Conservation (phyloP, 1,140 invertebrate genomes). For the Lepidurus arcticus region DNA sequence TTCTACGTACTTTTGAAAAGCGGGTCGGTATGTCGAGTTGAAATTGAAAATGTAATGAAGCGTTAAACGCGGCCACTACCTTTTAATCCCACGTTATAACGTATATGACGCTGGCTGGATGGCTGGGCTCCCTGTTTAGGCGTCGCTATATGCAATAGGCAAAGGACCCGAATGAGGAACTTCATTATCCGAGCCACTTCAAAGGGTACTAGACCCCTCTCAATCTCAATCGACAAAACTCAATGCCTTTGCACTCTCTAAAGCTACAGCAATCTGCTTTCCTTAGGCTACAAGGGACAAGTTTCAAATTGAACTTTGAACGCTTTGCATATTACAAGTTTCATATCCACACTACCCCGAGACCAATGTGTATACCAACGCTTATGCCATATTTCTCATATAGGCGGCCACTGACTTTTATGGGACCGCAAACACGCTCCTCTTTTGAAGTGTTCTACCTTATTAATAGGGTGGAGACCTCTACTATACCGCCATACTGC, state of each 20-base stretch:
- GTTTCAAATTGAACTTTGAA: background rate
- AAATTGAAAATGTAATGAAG: slow-evolving; percentile 16
- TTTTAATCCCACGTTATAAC: background rate
- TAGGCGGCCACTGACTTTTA: slow-evolving; percentile 1
- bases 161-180: slow-evolving; percentile 14
- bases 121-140: background rate
- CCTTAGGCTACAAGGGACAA: background rate
- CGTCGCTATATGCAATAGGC: slow-evolving; percentile 1
- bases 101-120: background rate
- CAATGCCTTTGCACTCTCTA: slow-evolving; percentile 8
- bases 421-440: background rate
- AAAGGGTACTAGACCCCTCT: background rate
- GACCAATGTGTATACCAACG: background rate
- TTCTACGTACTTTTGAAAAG: background rate
- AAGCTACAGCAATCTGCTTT: slow-evolving; percentile 2
- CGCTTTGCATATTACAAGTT: slow-evolving; percentile 19
- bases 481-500: background rate
- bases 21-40: background rate
- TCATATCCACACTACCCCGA: background rate
- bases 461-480: background rate
- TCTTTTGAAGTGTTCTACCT: slow-evolving; percentile 15
- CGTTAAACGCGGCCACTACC: background rate
- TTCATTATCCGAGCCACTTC: slow-evolving; percentile 17
- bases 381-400: background rate
- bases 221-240: slow-evolving; percentile 4